Evolutionary conservation across 2,113 vertebrate genomes (phyloP), one percentile per base, ranked within the genome.

Genomic region (Rhegmatorhina hoffmannsi): DNA sequence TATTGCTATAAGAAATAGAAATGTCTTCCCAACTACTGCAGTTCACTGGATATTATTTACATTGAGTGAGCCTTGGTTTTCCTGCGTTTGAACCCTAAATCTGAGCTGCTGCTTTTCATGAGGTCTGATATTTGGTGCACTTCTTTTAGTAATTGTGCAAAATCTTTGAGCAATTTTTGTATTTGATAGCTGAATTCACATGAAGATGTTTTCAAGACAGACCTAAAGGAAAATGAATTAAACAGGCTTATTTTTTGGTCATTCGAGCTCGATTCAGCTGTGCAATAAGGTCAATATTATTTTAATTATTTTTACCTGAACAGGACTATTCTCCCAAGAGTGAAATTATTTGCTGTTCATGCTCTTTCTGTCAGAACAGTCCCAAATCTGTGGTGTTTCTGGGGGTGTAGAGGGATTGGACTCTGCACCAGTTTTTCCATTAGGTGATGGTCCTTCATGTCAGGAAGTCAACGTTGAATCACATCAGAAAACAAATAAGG

Each of bases 381-480:
- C 21, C 7, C 26, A 69, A 25, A 20, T 55, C 17, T 46, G 43
- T 43, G 33, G 3, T 21, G 2, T 67, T 82, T 33, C 20, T 66
- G 66, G 16, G 20, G 6, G 2, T 15, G 31, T 4, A 7, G 77
- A 15, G 62, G 25, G 10, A 43, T 36, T 17, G 3, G 10, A 4
- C 10, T 75, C n/a, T 31, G 7, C 15, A 3, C 47, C 44, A 26
- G n/a, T 36, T 17, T 18, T 44, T 4, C 44, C 47, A 6, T 77
- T 44, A 17, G 8, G 7, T 38, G 44, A 16, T 33, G 44, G 20
- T 49, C 13, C 9, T 20, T 76, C 0, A 0, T n/a, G 13, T 9
- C 0, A 2, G 62, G n/a, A 29, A 47, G 24, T 34, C 2, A 4
- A 68, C 36, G 26, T 10, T 2, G 7, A 68, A 49, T 40, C 0